phyloP scores from a whole-genome alignment of 2,797 vertebrate genomes.

The Tympanoctomys barrerae region DNA sequence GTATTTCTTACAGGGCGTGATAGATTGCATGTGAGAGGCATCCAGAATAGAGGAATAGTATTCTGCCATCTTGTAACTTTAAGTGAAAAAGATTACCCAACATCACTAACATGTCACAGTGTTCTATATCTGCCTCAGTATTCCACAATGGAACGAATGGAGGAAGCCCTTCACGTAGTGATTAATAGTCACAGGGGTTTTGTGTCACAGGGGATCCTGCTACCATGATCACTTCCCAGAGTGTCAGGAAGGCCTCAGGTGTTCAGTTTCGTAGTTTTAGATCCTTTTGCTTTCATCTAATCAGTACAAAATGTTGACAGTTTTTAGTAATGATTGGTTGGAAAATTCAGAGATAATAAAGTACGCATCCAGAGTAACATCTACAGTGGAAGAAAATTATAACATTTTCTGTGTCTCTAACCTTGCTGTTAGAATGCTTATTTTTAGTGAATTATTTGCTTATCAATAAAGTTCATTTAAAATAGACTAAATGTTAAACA shows the following conservation, averaged over 20 bases:
- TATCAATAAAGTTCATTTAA: slow-evolving; percentile 54
- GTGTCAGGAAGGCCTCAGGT: background rate
- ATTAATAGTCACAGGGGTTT: slow-evolving; percentile 89
- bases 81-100: slow-evolving; percentile 87
- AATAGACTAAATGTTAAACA: background rate
- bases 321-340: background rate
- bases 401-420: slow-evolving; percentile 45
- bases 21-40: slow-evolving; percentile 86
- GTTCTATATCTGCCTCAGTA: slow-evolving; percentile 88
- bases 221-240: background rate
- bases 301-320: background rate
- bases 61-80: slow-evolving; percentile 79
- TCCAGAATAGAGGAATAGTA: slow-evolving; percentile 84
- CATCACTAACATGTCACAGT: slow-evolving; percentile 87
- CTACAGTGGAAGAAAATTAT: slow-evolving; percentile 34
- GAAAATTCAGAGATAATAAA: slow-evolving; percentile 22
- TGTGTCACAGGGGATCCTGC: background rate
- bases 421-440: slow-evolving; percentile 59
- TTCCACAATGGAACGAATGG: slow-evolving; percentile 86
- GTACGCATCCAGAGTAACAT: background rate
- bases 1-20: slow-evolving; percentile 89
- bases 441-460: slow-evolving; percentile 58
- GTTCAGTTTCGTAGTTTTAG: background rate
- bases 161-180: slow-evolving; percentile 86
- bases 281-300: slow-evolving; percentile 19